A percentile compares a stretch with the other conserved stretches of the same genome.
These are phyloP conservation scores for Nineta flava DNA, from an alignment of 2,888 invertebrate genomes.

Conservation along the genomic window DNA sequence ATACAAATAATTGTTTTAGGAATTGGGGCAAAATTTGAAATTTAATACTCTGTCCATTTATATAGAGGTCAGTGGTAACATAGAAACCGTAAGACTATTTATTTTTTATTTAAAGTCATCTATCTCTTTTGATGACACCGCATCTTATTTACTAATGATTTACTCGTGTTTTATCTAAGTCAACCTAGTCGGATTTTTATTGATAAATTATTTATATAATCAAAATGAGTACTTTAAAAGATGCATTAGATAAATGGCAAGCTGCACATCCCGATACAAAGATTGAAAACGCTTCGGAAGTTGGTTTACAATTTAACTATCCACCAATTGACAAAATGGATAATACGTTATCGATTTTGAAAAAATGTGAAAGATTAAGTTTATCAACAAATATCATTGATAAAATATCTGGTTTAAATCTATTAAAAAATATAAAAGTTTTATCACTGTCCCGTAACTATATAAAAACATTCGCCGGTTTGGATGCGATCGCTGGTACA, in stretches of 20 bases:
- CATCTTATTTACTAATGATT: too few species aligned
- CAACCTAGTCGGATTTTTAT: too few species aligned
- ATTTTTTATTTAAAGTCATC: too few species aligned
- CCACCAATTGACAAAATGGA: slow-evolving; percentile 96
- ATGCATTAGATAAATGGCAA: slow-evolving; percentile 80
- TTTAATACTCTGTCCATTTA: too few species aligned
- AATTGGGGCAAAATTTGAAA: too few species aligned
- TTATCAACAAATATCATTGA: slow-evolving; percentile 91
- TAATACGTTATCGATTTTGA: slow-evolving; percentile 52
- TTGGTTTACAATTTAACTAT: slow-evolving; percentile 73
- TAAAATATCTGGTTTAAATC: slow-evolving; percentile 70
- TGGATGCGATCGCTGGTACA: slow-evolving; percentile 78
- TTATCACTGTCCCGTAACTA: slow-evolving; percentile 78
- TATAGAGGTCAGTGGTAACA: too few species aligned
- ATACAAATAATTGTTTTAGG: too few species aligned
- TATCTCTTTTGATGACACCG: too few species aligned
- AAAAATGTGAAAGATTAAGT: slow-evolving; percentile 68
- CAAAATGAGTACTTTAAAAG: slow-evolving; percentile 65
- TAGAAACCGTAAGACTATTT: too few species aligned
- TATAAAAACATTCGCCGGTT: slow-evolving; percentile 76
- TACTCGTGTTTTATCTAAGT: too few species aligned
- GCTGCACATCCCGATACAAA: slow-evolving; percentile 48
- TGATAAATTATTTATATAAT: too few species aligned
- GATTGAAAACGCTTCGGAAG: slow-evolving; percentile 53
- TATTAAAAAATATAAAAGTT: slow-evolving; percentile 67